Conservation (phyloP, 2,113 vertebrate species). For the Panurus biarmicus region DNA sequence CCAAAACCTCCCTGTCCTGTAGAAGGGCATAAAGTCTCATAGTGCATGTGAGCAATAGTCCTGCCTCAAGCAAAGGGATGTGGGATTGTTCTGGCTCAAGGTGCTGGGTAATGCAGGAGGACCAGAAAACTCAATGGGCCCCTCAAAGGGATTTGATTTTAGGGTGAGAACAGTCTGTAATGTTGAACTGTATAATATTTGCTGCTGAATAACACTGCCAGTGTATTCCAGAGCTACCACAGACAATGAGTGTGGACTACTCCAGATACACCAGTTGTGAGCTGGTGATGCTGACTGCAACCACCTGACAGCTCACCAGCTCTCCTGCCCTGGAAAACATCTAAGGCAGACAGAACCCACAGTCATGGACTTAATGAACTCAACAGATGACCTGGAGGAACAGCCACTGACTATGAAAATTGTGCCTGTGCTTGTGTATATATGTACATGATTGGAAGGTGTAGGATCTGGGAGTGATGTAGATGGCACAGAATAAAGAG, state of each 20-base stretch:
- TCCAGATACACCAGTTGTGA: neutral
- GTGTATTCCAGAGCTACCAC: neutral
- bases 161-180: neutral
- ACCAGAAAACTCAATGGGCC: neutral
- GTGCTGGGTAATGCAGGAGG: neutral
- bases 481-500: neutral
- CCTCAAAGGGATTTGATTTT: neutral
- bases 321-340: neutral
- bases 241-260: rapidly evolving
- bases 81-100: neutral
- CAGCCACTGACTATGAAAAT: neutral
- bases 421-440: neutral
- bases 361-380: neutral
- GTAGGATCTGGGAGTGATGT: neutral
- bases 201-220: neutral
- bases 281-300: rapidly evolving
- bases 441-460: neutral
- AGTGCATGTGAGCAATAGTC: neutral
- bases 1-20: neutral
- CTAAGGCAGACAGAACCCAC: neutral
- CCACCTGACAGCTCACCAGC: neutral
- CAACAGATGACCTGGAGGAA: neutral
- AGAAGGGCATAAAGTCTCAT: neutral
- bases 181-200: neutral
- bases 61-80: neutral